Evolutionary conservation across 2,888 invertebrate species (phyloP), one percentile per base, ranked within the genome.

Genomic region (Erpobdella octoculata): DNA sequence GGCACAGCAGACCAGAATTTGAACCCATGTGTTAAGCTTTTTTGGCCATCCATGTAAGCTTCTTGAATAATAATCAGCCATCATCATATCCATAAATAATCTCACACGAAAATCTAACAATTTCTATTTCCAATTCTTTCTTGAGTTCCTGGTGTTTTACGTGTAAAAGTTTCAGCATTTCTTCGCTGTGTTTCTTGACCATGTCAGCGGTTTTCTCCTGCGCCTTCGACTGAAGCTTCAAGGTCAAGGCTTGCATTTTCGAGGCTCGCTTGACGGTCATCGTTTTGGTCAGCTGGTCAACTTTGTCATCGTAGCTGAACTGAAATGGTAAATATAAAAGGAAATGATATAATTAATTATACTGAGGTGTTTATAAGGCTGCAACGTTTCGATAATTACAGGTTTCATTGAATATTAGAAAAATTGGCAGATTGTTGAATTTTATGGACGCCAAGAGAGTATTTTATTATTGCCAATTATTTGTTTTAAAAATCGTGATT

Each of bases 91-190:
- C n/a, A n/a, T n/a, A n/a, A n/a, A n/a, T n/a, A n/a, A n/a, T n/a
- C n/a, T n/a, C n/a, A n/a, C n/a, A n/a, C n/a, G n/a, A n/a, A n/a
- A n/a, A n/a, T n/a, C n/a, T 62, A 28, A 62, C 62, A 31, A 79
- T 72, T 75, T 79, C 80, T 53, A 78, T 76, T 31, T 78, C 77
- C 31, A 82, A 74, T 72, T 82, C 80, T 71, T 77, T 75, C 71
- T 79, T 79, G 59, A 82, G 73, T 72, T 95, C 93, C 78, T 91
- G 90, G 75, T 93, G 89, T 77, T 94, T 91, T 80, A 91, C 91
- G 81, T 92, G 93, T 81, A 97, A 93, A 79, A 98, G 86, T 80
- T 93, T 92, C 86, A 98, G 87, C 98, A 98, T 98, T 86, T 97
- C 95, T 83, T 92, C 90, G 79, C 93, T 93, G 84, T 98, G 97